Conservation (phyloP, 2,888 invertebrate species). For the Horisme vitalbata region DNA sequence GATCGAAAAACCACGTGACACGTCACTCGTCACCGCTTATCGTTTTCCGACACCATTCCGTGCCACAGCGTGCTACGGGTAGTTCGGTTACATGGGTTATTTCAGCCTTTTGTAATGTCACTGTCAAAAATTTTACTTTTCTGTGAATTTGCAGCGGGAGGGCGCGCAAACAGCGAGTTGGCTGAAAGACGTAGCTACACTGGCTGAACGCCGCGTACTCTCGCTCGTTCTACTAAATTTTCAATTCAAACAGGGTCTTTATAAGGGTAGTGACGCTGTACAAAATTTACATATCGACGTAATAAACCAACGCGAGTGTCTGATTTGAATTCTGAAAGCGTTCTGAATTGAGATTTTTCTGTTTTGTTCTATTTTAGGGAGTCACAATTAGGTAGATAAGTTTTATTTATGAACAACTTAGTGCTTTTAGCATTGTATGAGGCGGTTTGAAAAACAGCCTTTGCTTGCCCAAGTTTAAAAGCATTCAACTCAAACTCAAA, state of each 20-base stretch:
- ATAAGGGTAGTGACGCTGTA: conserved; percentile 82
- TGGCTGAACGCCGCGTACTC: conserved; percentile 71
- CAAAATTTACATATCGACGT: conserved; percentile 82
- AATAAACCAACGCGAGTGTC: conserved; percentile 75
- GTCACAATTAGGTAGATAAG: conserved; percentile 25
- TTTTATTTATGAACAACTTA: conserved; percentile 6
- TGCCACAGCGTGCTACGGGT: conserved; percentile 5
- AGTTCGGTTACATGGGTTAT: conserved; percentile 9
- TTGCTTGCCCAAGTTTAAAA: too few species aligned
- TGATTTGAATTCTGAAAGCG: conserved; percentile 73
- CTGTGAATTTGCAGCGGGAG: conserved; percentile 41
- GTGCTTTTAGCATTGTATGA: background rate
- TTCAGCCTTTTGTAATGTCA: conserved; percentile 23
- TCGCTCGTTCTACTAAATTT: conserved; percentile 79
- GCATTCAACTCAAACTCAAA: too few species aligned
- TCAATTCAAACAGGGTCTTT: conserved; percentile 82
- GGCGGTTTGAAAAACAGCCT: too few species aligned
- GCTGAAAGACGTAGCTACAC: conserved; percentile 79
- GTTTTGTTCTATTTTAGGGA: conserved; percentile 33
- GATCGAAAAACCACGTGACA: conserved; percentile 64
- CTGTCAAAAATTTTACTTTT: conserved; percentile 22
- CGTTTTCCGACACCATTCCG: conserved; percentile 37
- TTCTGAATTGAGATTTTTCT: conserved; percentile 54
- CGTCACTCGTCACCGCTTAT: conserved; percentile 40
- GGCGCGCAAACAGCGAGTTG: conserved; percentile 68